Base-by-base conservation (phyloP, 2,888 invertebrate genomes). In the Bellardia bayeri region DNA sequence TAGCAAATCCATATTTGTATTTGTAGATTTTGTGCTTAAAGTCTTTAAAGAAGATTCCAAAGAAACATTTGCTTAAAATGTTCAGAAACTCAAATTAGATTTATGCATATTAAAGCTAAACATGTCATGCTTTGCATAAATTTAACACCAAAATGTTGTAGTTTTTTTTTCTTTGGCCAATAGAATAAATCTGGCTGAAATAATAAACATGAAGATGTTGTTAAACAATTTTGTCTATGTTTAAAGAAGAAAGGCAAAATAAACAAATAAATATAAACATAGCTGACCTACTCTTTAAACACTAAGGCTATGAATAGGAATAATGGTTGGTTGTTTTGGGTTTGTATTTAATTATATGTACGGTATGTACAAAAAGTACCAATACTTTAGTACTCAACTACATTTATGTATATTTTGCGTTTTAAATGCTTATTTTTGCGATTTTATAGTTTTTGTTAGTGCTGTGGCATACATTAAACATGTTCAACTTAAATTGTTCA, bases 61-160 rank as follows among this genome's bases (percentile, higher is more conserved):
- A 40, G n/a, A 3, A 23, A 42, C 33, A 1, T 66, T 79, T 72
- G 16, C 66, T 61, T 6, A 64, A 40, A 14, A 66, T 23, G 6
- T 61, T 33, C 16, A 23, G 56, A 42, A 79, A 45, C 69, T 40
- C 82, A 69, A 82, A 87, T 79, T 66, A 74, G 64, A 79, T 85
- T 87, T 87, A 85, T 87, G 85, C 85, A 85, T 87, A 85, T 79
- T 82, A 69, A 71, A 71, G 63, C 64, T 75, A 75, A 85, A 85
- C 85, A 82, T 87, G 87, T 85, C 87, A 85, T 85, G 82, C 63
- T 80, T 87, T 87, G 87, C 82, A 87, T 87, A 85, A 87, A 82
- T 85, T 87, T 63, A 82, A 81, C 85, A 84, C 72, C 82, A 79
- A 87, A 87, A 75, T 63, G 61, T 54, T 86, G 66, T 72, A 37